Conservation (phyloP, 1,140 invertebrate species). For the Drosophila albomicans region DNA sequence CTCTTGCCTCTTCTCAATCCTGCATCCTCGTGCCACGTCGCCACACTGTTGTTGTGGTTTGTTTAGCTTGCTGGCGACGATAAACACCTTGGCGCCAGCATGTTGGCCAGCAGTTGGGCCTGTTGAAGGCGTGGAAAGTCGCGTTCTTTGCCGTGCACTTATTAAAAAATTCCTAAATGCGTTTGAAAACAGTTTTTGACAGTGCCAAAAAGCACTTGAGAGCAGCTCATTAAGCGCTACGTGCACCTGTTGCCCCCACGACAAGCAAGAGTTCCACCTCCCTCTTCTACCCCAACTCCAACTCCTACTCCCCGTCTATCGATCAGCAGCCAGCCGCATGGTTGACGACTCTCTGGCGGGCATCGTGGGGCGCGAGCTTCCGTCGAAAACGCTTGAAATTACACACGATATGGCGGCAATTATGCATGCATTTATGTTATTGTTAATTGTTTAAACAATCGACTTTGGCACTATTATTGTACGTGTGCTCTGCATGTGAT, state of each 20-base stretch:
- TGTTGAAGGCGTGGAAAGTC: too few species aligned
- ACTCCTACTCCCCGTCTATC: background rate
- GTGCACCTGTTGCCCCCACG: slow-evolving; percentile 58
- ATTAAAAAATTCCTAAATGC: slow-evolving; percentile 13
- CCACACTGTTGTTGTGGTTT: slow-evolving; percentile 50
- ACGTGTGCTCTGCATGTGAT: slow-evolving; percentile 50
- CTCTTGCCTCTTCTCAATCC: slow-evolving; percentile 9
- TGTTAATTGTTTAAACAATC: slow-evolving; percentile 82
- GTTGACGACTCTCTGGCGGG: slow-evolving; percentile 69
- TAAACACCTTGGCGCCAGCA: slow-evolving; percentile 78
- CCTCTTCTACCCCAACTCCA: background rate
- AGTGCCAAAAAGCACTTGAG: slow-evolving; percentile 43
- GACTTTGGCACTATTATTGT: slow-evolving; percentile 33
- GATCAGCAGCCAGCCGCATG: slow-evolving; percentile 13
- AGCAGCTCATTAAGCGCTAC: slow-evolving; percentile 3
- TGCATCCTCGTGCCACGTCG: background rate
- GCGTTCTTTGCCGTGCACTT: slow-evolving; percentile 1
- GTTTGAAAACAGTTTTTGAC: slow-evolving; percentile 36
- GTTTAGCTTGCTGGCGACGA: slow-evolving; percentile 78
- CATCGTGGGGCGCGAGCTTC: slow-evolving; percentile 69
- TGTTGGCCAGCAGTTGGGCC: slow-evolving; percentile 31
- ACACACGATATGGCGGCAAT: slow-evolving; percentile 72
- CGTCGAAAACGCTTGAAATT: slow-evolving; percentile 76
- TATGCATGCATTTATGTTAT: slow-evolving; percentile 80
- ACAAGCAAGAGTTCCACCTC: background rate